phyloP scores from a whole-genome alignment of 2,888 invertebrate genomes.

The Beris morrisii region DNA sequence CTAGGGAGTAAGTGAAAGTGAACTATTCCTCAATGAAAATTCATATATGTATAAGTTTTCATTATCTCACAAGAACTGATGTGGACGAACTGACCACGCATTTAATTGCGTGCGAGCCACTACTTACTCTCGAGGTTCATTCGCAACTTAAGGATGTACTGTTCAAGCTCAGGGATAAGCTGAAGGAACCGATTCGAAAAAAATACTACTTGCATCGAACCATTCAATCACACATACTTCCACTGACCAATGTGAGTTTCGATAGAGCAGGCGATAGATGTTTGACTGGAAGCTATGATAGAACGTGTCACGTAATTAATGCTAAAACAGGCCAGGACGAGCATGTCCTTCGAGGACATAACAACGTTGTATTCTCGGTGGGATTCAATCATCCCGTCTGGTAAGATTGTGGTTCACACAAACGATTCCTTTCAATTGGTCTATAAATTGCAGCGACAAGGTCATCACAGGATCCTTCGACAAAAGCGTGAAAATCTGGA shows the following conservation, averaged over 20 bases:
- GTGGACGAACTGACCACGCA: conserved; percentile 30
- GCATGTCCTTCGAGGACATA: conserved; percentile 71
- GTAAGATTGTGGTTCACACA: conserved; percentile 56
- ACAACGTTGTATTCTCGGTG: conserved; percentile 80
- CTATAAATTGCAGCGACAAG: conserved; percentile 60
- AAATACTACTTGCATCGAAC: conserved; percentile 69
- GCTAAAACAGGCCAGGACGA: conserved; percentile 70
- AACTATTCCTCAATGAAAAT: conserved; percentile 28
- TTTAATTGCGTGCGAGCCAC: conserved; percentile 59
- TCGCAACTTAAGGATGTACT: conserved; percentile 65
- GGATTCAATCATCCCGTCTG: conserved; percentile 75
- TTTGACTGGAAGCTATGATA: conserved; percentile 80
- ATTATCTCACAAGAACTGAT: conserved; percentile 32
- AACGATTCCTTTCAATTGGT: background rate
- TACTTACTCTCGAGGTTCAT: conserved; percentile 62
- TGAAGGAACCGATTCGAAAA: conserved; percentile 64
- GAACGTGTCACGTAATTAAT: conserved; percentile 81
- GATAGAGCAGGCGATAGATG: conserved; percentile 73
- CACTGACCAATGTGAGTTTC: conserved; percentile 72
- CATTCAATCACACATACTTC: conserved; percentile 68
- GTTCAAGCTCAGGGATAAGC: conserved; percentile 64
- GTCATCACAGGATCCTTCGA: conserved; percentile 81
- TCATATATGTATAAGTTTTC: conserved; percentile 23
- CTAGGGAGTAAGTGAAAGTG: conserved; percentile 59
- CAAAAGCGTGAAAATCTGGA: conserved; percentile 76